phyloP scores from a whole-genome alignment of 2,888 invertebrate species.

The Protophormia terraenovae region DNA sequence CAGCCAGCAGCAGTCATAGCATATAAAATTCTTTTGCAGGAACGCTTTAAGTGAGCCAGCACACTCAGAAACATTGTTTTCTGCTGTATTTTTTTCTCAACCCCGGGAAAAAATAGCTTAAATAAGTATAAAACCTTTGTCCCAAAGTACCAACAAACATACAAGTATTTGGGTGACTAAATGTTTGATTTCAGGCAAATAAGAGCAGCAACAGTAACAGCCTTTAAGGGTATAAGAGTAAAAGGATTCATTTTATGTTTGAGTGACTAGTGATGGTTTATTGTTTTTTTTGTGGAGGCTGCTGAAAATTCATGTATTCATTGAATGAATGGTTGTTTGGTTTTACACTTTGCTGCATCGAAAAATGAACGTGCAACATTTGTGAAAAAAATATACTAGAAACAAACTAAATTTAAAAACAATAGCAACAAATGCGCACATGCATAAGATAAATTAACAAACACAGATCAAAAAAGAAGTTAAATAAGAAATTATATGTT shows the following conservation, averaged over 20 bases:
- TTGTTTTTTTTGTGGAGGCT: neutral
- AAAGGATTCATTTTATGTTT: neutral
- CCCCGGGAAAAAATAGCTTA: neutral
- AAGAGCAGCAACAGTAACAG: no score
- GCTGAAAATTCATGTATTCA: slow-evolving; percentile 32
- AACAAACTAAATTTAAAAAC: neutral
- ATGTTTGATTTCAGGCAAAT: neutral
- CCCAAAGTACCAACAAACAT: no score
- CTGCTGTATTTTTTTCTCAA: neutral
- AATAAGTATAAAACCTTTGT: neutral
- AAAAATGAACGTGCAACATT: slow-evolving; percentile 46
- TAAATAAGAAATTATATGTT: no score
- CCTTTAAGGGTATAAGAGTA: neutral
- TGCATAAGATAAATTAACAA: neutral
- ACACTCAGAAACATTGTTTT: neutral
- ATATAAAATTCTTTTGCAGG: no score
- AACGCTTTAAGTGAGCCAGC: no score
- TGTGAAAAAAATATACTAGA: neutral
- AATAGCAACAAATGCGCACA: neutral
- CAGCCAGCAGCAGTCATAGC: neutral
- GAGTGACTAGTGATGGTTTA: neutral
- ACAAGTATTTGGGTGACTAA: slow-evolving; percentile 3
- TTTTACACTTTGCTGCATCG: slow-evolving; percentile 51
- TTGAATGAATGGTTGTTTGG: slow-evolving; percentile 51
- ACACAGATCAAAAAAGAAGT: no score